Percentiles rank a stretch among this genome's conserved stretches.
These are phyloP conservation scores for Gadopsis marmoratus DNA, from an alignment of 2,797 vertebrate species.

Conservation along the genomic window DNA sequence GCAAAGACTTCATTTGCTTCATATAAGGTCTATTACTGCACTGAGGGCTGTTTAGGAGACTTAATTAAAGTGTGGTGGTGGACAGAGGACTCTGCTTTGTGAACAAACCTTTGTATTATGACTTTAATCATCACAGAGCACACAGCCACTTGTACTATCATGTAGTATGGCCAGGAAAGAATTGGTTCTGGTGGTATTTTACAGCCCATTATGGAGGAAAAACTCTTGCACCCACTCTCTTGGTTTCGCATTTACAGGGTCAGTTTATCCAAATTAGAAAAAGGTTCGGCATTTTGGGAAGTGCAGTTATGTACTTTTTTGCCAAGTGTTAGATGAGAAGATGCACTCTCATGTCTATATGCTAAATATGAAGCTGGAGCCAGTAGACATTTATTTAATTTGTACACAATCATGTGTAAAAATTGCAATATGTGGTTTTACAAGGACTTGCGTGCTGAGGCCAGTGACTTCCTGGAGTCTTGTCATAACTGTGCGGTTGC, in stretches of 20 bases:
- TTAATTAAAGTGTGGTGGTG: slow-evolving; percentile 75
- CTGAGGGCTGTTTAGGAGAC: slow-evolving; percentile 65
- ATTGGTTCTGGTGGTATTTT: slow-evolving; percentile 40
- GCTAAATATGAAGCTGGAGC: background rate
- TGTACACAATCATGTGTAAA: background rate
- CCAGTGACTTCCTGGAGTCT: background rate
- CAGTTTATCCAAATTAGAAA: no score
- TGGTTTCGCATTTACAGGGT: background rate
- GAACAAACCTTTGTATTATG: slow-evolving; percentile 64
- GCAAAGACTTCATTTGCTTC: slow-evolving; percentile 57
- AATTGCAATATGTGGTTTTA: background rate
- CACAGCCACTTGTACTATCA: slow-evolving; percentile 46
- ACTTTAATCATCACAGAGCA: slow-evolving; percentile 67
- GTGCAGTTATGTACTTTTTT: background rate
- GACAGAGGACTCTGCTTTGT: slow-evolving; percentile 54
- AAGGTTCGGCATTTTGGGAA: background rate
- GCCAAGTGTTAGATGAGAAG: background rate
- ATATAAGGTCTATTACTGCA: slow-evolving; percentile 70
- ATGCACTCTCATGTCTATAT: background rate
- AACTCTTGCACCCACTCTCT: background rate
- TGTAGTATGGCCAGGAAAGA: slow-evolving; percentile 18
- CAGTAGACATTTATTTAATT: background rate
- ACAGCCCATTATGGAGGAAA: slow-evolving; percentile 38
- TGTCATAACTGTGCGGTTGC: no score
- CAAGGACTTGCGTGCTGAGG: background rate